Base-by-base conservation (phyloP, 2,888 invertebrate species). In the Sussaba pulchella region DNA sequence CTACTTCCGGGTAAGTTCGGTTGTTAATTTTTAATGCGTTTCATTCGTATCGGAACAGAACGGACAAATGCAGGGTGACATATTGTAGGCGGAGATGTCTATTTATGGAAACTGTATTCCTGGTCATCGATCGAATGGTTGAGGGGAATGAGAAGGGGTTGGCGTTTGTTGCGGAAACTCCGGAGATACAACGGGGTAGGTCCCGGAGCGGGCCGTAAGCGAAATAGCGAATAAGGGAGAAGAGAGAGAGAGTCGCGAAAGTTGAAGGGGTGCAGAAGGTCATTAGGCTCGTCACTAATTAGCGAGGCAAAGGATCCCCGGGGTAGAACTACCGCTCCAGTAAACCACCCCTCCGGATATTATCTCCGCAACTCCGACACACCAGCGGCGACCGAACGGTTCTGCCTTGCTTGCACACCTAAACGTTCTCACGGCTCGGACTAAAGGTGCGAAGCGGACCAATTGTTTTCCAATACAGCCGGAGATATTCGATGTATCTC, bases 391-490 rank as follows among this genome's bases (percentile, higher is more conserved):
- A 17, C 19, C 36, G n/a, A 21, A 41, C 17, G 19, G 50, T 6
- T 19, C 31, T n/a, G 21, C 12, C 31, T 21, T 21, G 63, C 61
- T 43, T 14, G 54, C n/a, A 9, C 14, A 43, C 14, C 43, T 21
- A 19, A 41, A 6, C 19, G 43, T 74, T 74, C 76, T 75, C 77
- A 74, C 78, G 77, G 81, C 67, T 79, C 74, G 41, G 63, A 75
- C 67, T 61, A 31, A 85, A 85, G 84, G 83, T 84, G 87, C 81
- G 81, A 88, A 85, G 14, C 83, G 83, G 84, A 85, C 78, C 84
- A 87, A 89, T 89, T 89, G 89, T 88, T 89, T 89, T 89, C 88
- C 89, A 83, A 89, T 89, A 88, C 85, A 83, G 83, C 84, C 41
- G 41, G 57, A 43, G 50, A 70, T 50, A 71, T 50, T 47, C 39